Conservation (phyloP, 1,140 invertebrate species). For the Lethocerus indicus region DNA sequence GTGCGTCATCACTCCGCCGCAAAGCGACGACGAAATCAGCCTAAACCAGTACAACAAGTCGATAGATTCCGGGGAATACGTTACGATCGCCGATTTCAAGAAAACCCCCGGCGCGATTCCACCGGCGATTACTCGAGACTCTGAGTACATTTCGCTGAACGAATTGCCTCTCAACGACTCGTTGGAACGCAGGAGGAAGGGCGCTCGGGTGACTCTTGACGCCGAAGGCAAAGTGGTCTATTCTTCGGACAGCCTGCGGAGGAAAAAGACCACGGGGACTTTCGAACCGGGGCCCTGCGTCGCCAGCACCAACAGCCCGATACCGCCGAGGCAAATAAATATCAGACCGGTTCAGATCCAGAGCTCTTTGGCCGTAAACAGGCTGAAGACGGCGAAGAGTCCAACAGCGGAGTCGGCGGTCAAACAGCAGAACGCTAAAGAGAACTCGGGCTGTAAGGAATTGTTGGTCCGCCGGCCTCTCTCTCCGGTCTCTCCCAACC, state of each 20-base stretch:
- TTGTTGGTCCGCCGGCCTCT: constrained; percentile 2
- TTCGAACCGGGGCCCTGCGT: constrained; percentile 44
- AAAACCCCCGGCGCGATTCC: constrained; percentile 34
- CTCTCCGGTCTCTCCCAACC: constrained; percentile 3
- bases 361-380: constrained; percentile 9
- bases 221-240: constrained; percentile 80
- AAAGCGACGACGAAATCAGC: constrained; percentile 61
- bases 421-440: background rate
- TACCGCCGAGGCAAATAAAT: constrained; percentile 17
- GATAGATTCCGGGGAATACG: constrained; percentile 56
- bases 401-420: constrained; percentile 5
- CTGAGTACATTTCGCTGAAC: constrained; percentile 64
- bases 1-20: constrained; percentile 77
- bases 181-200: constrained; percentile 30
- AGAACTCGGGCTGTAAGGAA: constrained; percentile 1
- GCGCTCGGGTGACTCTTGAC: constrained; percentile 67
- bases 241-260: constrained; percentile 68
- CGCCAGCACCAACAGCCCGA: constrained; percentile 16
- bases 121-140: constrained; percentile 29
- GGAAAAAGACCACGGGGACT: constrained; percentile 63
- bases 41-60: constrained; percentile 14
- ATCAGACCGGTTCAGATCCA: constrained; percentile 17
- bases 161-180: constrained; percentile 33
- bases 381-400: no score
- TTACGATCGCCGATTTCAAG: constrained; percentile 63